Evolutionary conservation across 2,797 vertebrate genomes (phyloP), one percentile per base, ranked within the genome.

Genomic region (Cynodonichthys magdalenae): DNA sequence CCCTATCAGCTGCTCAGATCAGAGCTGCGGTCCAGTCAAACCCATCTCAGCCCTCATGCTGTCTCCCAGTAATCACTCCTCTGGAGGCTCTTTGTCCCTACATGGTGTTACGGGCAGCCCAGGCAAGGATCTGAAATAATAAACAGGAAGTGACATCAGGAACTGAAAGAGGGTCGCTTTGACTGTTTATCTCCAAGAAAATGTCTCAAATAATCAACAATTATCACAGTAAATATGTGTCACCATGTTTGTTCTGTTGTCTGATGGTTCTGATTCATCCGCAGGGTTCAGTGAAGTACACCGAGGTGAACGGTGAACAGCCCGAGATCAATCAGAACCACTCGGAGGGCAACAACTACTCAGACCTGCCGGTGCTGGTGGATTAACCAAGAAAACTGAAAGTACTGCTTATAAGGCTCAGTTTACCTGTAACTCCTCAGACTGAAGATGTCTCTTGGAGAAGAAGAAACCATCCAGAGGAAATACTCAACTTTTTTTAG

Each of bases 271-370:
- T 72, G 42, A 54, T 86, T 53, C 86, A 58, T 79, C 53, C 50
- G 57, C 84, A 92, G 90, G 90, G 79, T 9, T 90, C 90, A 20
- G 77, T 90, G 5, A 87, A 92, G 77, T 92, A 93, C 1, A 85
- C 86, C 44, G 86, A 91, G 45, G 83, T 92, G 50, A 89, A 82
- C 55, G 44, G 71, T 5, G 87, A 91, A 27, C 81, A 80, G 19
- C 75, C 75, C 15, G 70, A 80, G 51, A 52, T 56, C 3, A 42
- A 19, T 57, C 69, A 64, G 42, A 31, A 28, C 53, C 24, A 8
- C 52, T 58, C 61, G 19, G 80, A 80, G 44, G 54, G 67, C 63
- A 42, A 60, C 66, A 50, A 18, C 77, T 76, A 68, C 72, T 83
- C 83, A 36, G 83, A 87, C 53, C 81, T 89, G 63, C 88, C 88